phyloP scores from a whole-genome alignment of 2,113 vertebrate species.

The Rhinoderma darwinii region DNA sequence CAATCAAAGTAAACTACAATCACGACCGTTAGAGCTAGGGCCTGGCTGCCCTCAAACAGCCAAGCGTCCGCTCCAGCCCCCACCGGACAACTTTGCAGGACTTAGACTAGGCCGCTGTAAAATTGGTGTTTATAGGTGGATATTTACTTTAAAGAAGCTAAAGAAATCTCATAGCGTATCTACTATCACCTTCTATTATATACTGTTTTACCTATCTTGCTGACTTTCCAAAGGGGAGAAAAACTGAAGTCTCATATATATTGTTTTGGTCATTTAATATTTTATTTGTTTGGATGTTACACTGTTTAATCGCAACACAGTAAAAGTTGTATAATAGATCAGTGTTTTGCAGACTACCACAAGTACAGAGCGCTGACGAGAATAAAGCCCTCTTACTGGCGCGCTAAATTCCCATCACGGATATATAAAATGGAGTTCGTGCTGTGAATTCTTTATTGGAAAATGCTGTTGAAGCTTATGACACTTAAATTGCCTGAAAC shows the following conservation, averaged over 20 bases:
- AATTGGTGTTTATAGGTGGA: too few relatives aligned
- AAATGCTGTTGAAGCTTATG: slow-evolving; percentile 27
- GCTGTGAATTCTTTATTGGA: slow-evolving; percentile 49
- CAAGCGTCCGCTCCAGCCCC: too few relatives aligned
- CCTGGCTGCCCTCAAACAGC: too few relatives aligned
- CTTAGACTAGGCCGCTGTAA: too few relatives aligned
- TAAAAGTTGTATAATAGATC: slow-evolving; percentile 2
- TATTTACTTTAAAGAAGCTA: too few relatives aligned
- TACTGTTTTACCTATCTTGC: neutral
- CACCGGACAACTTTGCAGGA: too few relatives aligned
- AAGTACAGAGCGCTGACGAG: neutral
- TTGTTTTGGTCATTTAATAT: neutral
- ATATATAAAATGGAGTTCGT: slow-evolving; percentile 41
- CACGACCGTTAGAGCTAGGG: too few relatives aligned
- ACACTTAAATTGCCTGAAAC: slow-evolving; percentile 37
- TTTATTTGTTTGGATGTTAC: neutral
- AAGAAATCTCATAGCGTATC: too few relatives aligned
- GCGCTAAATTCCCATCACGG: slow-evolving; percentile 31
- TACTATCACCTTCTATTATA: neutral
- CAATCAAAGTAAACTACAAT: too few relatives aligned
- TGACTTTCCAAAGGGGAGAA: neutral
- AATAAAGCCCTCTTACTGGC: slow-evolving; percentile 1
- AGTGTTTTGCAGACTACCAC: slow-evolving; percentile 27
- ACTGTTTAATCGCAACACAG: slow-evolving; percentile 5
- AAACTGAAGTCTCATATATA: neutral